phyloP scores from a whole-genome alignment of 2,113 vertebrate species.

The Vulpes lagopus region DNA sequence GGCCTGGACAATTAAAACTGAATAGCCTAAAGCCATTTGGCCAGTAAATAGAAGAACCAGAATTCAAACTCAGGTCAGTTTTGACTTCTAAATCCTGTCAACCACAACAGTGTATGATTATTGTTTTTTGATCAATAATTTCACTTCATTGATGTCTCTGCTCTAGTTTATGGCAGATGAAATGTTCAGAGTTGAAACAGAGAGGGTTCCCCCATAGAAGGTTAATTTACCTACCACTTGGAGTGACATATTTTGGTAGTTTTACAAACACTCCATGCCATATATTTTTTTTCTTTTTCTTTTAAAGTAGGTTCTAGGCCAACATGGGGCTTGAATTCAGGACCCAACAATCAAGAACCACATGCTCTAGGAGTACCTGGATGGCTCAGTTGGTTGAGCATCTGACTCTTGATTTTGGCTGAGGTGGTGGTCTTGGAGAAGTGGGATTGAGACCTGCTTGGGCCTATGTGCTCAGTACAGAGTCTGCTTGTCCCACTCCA shows the following conservation, averaged over 20 bases:
- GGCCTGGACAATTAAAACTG: background rate
- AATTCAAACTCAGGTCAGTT: background rate
- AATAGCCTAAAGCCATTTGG: background rate
- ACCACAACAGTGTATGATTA: background rate
- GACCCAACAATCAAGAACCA: background rate
- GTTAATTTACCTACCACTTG: background rate
- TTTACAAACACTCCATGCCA: background rate
- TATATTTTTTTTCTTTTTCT: background rate
- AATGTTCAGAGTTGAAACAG: constrained; percentile 4
- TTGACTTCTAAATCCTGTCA: constrained; percentile 16
- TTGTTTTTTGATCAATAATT: constrained; percentile 6
- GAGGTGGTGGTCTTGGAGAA: background rate
- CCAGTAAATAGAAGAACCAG: background rate
- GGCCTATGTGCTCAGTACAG: background rate
- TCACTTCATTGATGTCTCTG: background rate
- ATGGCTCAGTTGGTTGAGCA: background rate
- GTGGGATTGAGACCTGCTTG: background rate
- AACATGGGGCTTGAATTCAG: background rate
- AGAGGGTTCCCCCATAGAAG: background rate
- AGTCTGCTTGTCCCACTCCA: background rate
- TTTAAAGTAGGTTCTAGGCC: background rate
- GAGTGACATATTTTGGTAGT: constrained; percentile 30
- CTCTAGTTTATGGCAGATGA: background rate
- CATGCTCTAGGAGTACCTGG: background rate
- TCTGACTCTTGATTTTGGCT: background rate